These are phyloP conservation scores for Achatina immaculata DNA, from an alignment of 1,140 invertebrate species.

Conservation along the genomic window DNA sequence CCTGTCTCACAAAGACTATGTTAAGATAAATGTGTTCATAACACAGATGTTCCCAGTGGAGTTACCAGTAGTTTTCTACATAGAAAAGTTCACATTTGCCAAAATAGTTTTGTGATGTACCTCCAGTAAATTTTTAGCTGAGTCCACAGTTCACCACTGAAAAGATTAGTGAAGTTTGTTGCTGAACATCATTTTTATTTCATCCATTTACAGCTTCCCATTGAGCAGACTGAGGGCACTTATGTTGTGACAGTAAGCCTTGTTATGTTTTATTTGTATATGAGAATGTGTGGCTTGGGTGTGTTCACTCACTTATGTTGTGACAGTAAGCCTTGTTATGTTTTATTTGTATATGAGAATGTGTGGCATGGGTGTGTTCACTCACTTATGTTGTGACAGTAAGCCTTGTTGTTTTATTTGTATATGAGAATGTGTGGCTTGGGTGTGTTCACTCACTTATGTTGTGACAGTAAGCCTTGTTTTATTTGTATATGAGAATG, in stretches of 20 bases:
- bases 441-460: too few relatives aligned
- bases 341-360: too few relatives aligned
- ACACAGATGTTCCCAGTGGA: background rate
- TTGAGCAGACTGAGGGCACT: slow-evolving; percentile 20
- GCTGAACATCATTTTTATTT: background rate
- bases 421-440: too few relatives aligned
- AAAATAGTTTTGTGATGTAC: background rate
- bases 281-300: too few relatives aligned
- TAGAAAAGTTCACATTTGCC: background rate
- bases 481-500: too few relatives aligned
- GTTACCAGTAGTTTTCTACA: background rate
- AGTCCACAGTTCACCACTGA: background rate
- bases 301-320: background rate
- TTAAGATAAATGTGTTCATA: too few relatives aligned
- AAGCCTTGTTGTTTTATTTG: background rate
- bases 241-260: slow-evolving; percentile 20
- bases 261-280: slow-evolving; percentile 18
- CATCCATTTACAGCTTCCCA: slow-evolving; percentile 17
- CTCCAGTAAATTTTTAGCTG: background rate
- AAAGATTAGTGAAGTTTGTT: background rate
- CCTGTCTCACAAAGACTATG: too few relatives aligned
- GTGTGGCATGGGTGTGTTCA: too few relatives aligned
- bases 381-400: slow-evolving; percentile 14
- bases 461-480: slow-evolving; percentile 26
- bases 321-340: slow-evolving; percentile 16